phyloP scores from a whole-genome alignment of 2,113 vertebrate genomes.

The Verasper variegatus region DNA sequence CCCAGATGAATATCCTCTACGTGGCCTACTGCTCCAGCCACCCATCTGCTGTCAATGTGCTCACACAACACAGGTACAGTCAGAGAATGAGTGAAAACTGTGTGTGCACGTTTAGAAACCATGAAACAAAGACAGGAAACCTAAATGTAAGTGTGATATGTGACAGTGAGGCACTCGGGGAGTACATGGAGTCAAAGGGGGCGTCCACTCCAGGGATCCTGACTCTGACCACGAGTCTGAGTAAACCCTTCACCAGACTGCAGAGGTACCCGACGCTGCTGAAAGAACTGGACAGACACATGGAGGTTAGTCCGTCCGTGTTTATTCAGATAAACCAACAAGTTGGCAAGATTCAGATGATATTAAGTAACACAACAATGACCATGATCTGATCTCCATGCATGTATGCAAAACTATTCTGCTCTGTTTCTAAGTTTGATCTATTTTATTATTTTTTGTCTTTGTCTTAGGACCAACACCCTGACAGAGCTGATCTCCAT shows the following conservation, averaged over 20 bases:
- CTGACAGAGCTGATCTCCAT: slow-evolving; percentile 91
- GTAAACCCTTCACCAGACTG: slow-evolving; percentile 96
- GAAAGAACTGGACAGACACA: slow-evolving; percentile 96
- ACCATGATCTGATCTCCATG: background rate
- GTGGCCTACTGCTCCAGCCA: slow-evolving; percentile 95
- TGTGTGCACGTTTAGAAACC: background rate
- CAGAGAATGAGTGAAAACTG: background rate
- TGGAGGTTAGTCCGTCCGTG: slow-evolving; percentile 85
- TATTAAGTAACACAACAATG: no score
- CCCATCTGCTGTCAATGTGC: slow-evolving; percentile 92
- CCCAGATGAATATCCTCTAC: slow-evolving; percentile 92
- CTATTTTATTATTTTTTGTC: background rate
- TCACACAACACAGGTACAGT: slow-evolving; percentile 92
- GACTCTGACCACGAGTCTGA: slow-evolving; percentile 93
- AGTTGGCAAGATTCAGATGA: background rate
- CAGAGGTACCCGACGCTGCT: slow-evolving; percentile 95
- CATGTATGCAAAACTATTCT: background rate
- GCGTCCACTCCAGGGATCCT: slow-evolving; percentile 91
- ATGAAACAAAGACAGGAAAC: background rate
- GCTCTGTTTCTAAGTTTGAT: background rate
- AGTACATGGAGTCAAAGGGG: slow-evolving; percentile 96
- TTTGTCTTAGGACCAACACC: slow-evolving; percentile 89
- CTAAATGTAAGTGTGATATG: background rate
- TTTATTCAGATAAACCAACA: background rate
- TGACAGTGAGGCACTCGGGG: slow-evolving; percentile 91